Conservation (phyloP, 1,140 invertebrate species). For the Pseudomyrmex concolor region DNA sequence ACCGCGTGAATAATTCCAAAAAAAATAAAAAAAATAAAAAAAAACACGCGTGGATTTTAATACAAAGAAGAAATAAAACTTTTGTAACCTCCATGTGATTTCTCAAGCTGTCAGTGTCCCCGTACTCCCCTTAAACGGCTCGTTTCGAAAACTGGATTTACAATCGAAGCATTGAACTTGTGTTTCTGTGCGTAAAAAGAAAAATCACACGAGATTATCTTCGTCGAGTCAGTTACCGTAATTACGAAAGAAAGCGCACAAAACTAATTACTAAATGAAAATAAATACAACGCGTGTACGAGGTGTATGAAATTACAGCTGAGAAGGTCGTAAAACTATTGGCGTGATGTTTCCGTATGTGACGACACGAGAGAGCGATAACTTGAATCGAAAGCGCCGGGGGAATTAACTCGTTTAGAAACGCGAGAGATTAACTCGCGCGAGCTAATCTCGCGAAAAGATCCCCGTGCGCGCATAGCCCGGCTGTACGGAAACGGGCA, state of each 20-base stretch:
- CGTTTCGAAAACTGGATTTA: background rate
- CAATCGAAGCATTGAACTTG: background rate
- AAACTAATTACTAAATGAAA: background rate
- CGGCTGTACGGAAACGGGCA: slow-evolving; percentile 11
- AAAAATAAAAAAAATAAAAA: no score
- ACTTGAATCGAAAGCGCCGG: slow-evolving; percentile 48
- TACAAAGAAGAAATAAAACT: background rate
- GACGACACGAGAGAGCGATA: slow-evolving; percentile 6
- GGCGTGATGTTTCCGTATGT: slow-evolving; percentile 20
- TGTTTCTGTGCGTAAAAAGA: background rate
- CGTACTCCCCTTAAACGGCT: background rate
- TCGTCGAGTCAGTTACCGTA: no score
- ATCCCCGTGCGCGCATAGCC: slow-evolving; percentile 38
- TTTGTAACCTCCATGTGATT: background rate
- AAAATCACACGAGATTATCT: background rate
- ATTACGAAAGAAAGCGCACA: background rate
- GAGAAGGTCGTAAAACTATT: background rate
- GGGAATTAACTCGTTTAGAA: slow-evolving; percentile 78
- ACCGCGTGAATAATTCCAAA: background rate
- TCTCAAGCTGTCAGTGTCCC: background rate
- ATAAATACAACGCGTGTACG: background rate
- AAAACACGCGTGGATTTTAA: no score
- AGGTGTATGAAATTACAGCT: background rate
- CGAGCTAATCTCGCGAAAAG: slow-evolving; percentile 67
- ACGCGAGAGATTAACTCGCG: slow-evolving; percentile 51